phyloP scores from a whole-genome alignment of 2,888 invertebrate genomes.

The Cistogaster globosa region DNA sequence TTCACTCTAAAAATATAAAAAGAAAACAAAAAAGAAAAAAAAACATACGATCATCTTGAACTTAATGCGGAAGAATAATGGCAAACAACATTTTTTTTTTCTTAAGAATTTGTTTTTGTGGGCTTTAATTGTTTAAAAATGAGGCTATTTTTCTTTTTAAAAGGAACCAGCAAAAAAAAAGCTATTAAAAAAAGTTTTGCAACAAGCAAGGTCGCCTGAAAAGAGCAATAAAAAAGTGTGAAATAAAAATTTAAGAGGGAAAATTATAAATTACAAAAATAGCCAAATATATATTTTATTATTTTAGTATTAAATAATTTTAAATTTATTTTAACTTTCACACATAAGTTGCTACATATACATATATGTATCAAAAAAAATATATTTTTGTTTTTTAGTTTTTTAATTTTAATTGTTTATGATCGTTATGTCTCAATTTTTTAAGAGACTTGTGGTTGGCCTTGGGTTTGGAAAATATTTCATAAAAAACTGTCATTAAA shows the following conservation, averaged over 20 bases:
- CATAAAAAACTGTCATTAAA: background rate
- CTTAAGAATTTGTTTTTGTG: conserved; percentile 14
- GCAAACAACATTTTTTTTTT: background rate
- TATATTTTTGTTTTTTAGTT: too few species aligned
- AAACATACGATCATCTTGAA: conserved; percentile 53
- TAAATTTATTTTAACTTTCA: background rate
- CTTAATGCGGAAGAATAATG: conserved; percentile 47
- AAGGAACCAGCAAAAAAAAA: background rate
- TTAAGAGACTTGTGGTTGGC: too few species aligned
- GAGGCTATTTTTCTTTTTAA: background rate
- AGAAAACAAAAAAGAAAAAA: background rate
- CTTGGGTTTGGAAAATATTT: too few species aligned
- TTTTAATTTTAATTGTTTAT: too few species aligned
- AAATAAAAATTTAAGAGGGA: conserved; percentile 15
- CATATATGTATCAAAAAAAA: too few species aligned
- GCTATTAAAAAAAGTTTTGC: conserved; percentile 21
- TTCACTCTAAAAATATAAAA: conserved; percentile 28
- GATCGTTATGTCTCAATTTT: too few species aligned
- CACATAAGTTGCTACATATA: too few species aligned
- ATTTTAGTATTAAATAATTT: background rate
- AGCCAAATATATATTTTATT: background rate
- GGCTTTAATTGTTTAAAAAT: conserved; percentile 11
- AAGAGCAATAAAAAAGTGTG: conserved; percentile 2
- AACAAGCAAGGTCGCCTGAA: conserved; percentile 38
- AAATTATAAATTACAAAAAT: background rate